Base-by-base conservation (phyloP, 2,888 invertebrate species). In the Galerucella nymphaeae region DNA sequence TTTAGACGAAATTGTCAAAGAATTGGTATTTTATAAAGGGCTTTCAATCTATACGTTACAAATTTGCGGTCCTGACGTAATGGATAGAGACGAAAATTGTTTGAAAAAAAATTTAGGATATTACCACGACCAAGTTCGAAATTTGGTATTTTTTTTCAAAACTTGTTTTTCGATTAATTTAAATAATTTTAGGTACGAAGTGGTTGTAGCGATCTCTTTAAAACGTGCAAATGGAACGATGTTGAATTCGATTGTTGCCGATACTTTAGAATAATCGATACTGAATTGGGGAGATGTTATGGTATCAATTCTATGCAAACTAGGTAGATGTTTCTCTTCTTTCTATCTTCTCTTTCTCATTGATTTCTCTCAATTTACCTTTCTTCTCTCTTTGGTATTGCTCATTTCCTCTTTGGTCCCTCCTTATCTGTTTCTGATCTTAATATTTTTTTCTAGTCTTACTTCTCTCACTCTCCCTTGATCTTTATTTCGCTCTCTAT, bases 11-110 rank as follows among this genome's bases (percentile, higher is more conserved):
- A 90, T 91, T 0, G 86, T 93, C 0, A 90, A 89, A 80, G 93
- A 93, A 82, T 88, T 93, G 53, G 90, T 90, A 0, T 93, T 90
- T 83, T 93, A 91, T 81, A 89, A 90, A 5, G 93, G 93, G 1
- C 86, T 90, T 3, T 89, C 90, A n/a, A 92, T 91, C 82, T 91
- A 90, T 76, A 90, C 92, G 0, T 84, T 92, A 0, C 89, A 91
- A 76, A 87, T 90, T 23, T 93, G 93, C 80, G 89, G 89, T 14
- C 85, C 86, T 1, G 84, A 87, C 2, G 84, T 88, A 5, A 71
- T 73, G 2, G 85, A 59, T 2, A 70, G 72, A n/a, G 78, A 76
- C 57, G 72, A 76, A 0, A 83, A 89, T n/a, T 93, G 93, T 73
- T 90, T 90, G 9, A 85, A 86, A 53, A 86, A 87, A 1, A 91